Percentiles rank a stretch among this genome's conserved stretches.
These are phyloP conservation scores for Neosilurus hyrtlii DNA, from an alignment of 2,797 vertebrate genomes.

Conservation along the genomic window DNA sequence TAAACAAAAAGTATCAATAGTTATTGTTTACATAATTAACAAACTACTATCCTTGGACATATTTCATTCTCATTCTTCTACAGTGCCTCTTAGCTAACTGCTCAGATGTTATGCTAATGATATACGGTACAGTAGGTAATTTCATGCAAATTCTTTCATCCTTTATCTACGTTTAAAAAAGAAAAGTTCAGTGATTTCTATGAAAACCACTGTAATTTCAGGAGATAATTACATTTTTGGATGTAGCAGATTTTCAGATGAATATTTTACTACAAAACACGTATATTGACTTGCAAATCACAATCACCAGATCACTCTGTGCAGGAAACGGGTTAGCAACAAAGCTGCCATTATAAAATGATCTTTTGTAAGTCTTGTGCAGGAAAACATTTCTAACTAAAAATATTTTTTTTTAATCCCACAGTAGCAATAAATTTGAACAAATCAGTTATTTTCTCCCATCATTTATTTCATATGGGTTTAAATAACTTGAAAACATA, in stretches of 20 bases:
- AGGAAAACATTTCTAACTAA: background rate
- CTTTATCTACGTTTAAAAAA: background rate
- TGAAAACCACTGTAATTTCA: background rate
- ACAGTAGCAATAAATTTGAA: background rate
- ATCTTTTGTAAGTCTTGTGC: background rate
- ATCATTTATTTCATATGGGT: background rate
- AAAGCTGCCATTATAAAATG: background rate
- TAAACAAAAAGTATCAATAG: background rate
- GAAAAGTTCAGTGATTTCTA: background rate
- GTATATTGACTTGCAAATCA: slow-evolving; percentile 1
- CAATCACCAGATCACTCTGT: background rate
- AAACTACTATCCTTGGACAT: background rate
- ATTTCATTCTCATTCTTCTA: background rate
- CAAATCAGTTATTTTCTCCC: background rate
- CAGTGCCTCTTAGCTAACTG: background rate
- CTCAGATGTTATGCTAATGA: background rate
- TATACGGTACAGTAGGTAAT: too few relatives aligned
- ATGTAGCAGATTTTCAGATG: background rate
- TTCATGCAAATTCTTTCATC: background rate
- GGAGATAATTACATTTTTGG: background rate
- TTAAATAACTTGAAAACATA: slow-evolving; percentile 57
- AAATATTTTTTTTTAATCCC: background rate
- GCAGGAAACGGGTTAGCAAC: background rate
- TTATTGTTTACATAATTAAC: background rate
- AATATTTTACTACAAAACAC: background rate